phyloP scores from a whole-genome alignment of 2,888 invertebrate species.

The Coremacera marginata region DNA sequence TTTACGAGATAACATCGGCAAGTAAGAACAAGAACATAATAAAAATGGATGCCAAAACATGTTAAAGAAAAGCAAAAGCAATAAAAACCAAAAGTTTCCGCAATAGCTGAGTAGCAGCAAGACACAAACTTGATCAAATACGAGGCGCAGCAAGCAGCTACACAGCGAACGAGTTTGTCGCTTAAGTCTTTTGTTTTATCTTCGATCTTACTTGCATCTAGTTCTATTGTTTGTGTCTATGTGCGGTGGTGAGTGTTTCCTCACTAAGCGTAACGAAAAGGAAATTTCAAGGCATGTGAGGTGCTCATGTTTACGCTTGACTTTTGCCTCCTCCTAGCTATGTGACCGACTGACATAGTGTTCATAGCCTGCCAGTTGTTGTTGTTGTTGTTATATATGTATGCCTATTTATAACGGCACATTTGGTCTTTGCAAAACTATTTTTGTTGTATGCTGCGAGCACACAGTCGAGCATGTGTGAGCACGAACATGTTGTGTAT shows the following conservation, averaged over 20 bases:
- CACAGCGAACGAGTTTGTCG: conserved; percentile 42
- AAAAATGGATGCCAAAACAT: conserved; percentile 21
- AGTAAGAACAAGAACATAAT: conserved; percentile 2
- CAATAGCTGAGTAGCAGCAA: background rate
- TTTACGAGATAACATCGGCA: conserved; percentile 26
- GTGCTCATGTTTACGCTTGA: background rate
- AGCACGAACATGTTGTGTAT: background rate
- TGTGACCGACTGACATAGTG: conserved; percentile 60
- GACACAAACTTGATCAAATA: background rate
- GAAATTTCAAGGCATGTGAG: conserved; percentile 48
- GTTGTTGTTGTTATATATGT: background rate
- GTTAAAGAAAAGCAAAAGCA: conserved; percentile 30
- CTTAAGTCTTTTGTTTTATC: conserved; percentile 46
- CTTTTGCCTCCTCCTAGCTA: conserved; percentile 5
- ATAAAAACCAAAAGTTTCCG: conserved; percentile 31
- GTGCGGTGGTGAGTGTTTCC: background rate
- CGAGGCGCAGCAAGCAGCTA: conserved; percentile 31
- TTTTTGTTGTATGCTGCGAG: background rate
- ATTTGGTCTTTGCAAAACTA: background rate
- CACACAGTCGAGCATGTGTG: conserved; percentile 6
- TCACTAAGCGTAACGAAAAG: conserved; percentile 58
- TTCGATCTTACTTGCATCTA: background rate
- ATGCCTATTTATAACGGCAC: conserved; percentile 24
- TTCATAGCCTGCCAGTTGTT: background rate
- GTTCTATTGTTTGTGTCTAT: background rate